Evolutionary conservation across 2,888 invertebrate species (phyloP).

Genomic region (Lasioglossum vierecki): DNA sequence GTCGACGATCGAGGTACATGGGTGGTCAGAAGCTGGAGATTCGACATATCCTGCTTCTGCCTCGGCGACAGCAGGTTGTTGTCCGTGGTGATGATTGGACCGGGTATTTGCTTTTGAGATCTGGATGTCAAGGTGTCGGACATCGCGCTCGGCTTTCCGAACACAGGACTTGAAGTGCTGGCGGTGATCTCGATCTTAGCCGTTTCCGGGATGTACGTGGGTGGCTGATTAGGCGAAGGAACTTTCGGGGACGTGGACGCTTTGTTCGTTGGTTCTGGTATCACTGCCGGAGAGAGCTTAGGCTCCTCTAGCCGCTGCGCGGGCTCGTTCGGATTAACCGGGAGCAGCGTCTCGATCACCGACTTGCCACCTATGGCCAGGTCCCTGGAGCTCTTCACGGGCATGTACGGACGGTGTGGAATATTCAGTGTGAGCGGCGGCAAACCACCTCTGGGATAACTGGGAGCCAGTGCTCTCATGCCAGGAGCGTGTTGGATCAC

Average conservation of each 20-base stretch:
- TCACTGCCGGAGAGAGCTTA: constrained; percentile 79
- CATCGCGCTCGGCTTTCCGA: constrained; percentile 68
- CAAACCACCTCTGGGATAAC: constrained; percentile 80
- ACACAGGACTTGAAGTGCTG: constrained; percentile 74
- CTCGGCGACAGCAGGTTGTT: constrained; percentile 73
- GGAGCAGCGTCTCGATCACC: constrained; percentile 80
- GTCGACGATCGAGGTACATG: constrained; percentile 86
- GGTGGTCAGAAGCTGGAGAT: constrained; percentile 88
- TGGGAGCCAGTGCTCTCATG: constrained; percentile 80
- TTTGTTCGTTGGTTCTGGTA: constrained; percentile 80
- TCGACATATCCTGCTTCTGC: constrained; percentile 82
- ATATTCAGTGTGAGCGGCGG: constrained; percentile 81
- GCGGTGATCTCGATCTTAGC: constrained; percentile 81
- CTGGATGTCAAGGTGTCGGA: constrained; percentile 74
- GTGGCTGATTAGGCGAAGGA: constrained; percentile 83
- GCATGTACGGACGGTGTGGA: constrained; percentile 81
- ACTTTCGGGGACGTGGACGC: constrained; percentile 82
- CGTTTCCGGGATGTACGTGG: constrained; percentile 82
- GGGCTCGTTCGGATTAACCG: constrained; percentile 77
- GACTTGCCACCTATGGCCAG: constrained; percentile 74
- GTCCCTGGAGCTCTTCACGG: constrained; percentile 77
- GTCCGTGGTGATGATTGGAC: constrained; percentile 69
- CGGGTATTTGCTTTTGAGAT: constrained; percentile 69
- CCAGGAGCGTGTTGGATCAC: constrained; percentile 83
- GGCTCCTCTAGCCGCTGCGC: constrained; percentile 79